A percentile compares a stretch with the other conserved stretches of the same genome.
Conservation (phyloP, 2,113 vertebrate species). For the Mola mola region DNA sequence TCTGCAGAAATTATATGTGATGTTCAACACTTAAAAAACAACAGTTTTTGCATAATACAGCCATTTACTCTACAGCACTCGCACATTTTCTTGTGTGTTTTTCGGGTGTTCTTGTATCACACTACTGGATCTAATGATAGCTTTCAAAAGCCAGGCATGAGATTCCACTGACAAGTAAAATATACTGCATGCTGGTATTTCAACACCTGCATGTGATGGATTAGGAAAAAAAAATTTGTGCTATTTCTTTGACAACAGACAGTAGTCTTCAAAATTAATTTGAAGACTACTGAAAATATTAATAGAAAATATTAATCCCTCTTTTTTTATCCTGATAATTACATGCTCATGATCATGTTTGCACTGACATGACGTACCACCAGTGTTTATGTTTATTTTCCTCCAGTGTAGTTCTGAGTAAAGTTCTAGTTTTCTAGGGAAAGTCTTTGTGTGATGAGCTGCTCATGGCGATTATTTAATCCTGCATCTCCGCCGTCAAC, state of each 20-base stretch:
- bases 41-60: slow-evolving; percentile 47
- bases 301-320: too few species aligned
- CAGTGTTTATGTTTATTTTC: slow-evolving; percentile 4
- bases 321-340: neutral
- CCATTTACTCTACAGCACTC: slow-evolving; percentile 39
- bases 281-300: too few species aligned
- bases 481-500: slow-evolving; percentile 17
- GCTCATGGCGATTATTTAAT: slow-evolving; percentile 20
- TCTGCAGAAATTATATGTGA: slow-evolving; percentile 28
- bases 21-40: slow-evolving; percentile 39
- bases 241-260: slow-evolving; percentile 22
- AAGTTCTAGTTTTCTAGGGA: slow-evolving; percentile 8
- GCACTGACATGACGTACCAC: slow-evolving; percentile 26
- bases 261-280: slow-evolving; percentile 6
- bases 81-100: slow-evolving; percentile 40
- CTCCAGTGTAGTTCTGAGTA: neutral
- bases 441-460: slow-evolving; percentile 3
- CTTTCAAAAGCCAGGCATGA: slow-evolving; percentile 34
- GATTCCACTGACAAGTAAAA: slow-evolving; percentile 22
- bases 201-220: slow-evolving; percentile 2
- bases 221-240: neutral
- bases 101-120: slow-evolving; percentile 1
- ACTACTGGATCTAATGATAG: slow-evolving; percentile 31
- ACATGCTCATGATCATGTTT: slow-evolving; percentile 13
- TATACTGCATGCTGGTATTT: slow-evolving; percentile 33